Conservation (phyloP, 1,140 invertebrate species). For the Heliconius nattereri region DNA sequence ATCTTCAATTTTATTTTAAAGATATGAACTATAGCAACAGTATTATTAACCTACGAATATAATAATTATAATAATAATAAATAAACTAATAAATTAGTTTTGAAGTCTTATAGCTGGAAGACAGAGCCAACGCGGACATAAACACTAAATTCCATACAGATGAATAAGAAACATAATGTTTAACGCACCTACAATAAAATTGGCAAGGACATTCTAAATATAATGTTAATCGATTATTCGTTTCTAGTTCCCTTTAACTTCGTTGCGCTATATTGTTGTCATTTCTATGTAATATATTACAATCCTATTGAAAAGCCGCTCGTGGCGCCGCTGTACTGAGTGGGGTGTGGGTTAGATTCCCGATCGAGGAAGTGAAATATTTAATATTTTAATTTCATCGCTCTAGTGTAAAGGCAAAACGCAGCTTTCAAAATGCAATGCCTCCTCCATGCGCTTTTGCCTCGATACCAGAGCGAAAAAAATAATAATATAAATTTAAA, state of each 20-base stretch:
- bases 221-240: constrained; percentile 15
- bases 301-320: too few species aligned
- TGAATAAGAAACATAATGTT: constrained; percentile 24
- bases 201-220: constrained; percentile 29
- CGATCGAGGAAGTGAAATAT: too few species aligned
- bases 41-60: too few species aligned
- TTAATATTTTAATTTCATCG: too few species aligned
- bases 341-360: too few species aligned
- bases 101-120: constrained; percentile 14
- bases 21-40: too few species aligned
- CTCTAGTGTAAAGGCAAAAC: too few species aligned
- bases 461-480: background rate
- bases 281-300: too few species aligned
- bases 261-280: too few species aligned
- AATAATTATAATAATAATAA: background rate
- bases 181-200: constrained; percentile 29
- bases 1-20: too few species aligned
- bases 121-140: constrained; percentile 29
- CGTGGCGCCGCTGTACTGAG: too few species aligned
- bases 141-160: constrained; percentile 31
- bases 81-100: background rate
- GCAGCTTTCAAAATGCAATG: too few species aligned
- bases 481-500: background rate
- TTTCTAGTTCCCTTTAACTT: constrained; percentile 1
- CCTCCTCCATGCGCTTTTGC: background rate